A percentile compares a stretch with the other conserved stretches of the same genome.
Conservation (phyloP, 2,888 invertebrate genomes). For the Cryptophagus acutangulus region DNA sequence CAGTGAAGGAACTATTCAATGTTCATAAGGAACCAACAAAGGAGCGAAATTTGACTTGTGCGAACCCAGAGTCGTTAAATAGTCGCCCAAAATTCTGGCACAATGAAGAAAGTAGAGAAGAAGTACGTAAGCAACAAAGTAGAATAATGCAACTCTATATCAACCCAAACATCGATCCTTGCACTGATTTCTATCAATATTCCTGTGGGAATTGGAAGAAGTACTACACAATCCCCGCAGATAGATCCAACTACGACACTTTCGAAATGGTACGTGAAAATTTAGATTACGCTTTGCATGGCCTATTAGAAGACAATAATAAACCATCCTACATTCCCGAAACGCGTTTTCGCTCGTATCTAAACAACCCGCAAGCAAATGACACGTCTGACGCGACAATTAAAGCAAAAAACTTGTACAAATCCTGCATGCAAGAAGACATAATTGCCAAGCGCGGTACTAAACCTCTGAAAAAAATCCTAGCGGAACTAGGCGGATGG, state of each 20-base stretch:
- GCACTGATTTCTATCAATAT: slow-evolving; percentile 78
- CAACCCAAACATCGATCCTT: slow-evolving; percentile 68
- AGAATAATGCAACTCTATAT: slow-evolving; percentile 68
- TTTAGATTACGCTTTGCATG: slow-evolving; percentile 63
- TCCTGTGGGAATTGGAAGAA: slow-evolving; percentile 84
- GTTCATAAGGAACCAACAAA: background rate
- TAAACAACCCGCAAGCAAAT: slow-evolving; percentile 10
- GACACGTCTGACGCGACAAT: slow-evolving; percentile 56
- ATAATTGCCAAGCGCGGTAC: slow-evolving; percentile 59
- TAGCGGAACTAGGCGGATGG: slow-evolving; percentile 82
- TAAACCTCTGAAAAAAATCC: slow-evolving; percentile 63
- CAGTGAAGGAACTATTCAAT: background rate
- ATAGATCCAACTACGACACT: slow-evolving; percentile 83
- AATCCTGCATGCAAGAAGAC: slow-evolving; percentile 79
- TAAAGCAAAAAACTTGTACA: slow-evolving; percentile 80
- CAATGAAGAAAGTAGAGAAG: slow-evolving; percentile 16
- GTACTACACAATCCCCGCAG: slow-evolving; percentile 80
- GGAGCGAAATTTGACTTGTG: background rate
- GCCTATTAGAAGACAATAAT: slow-evolving; percentile 45
- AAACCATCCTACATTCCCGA: slow-evolving; percentile 1
- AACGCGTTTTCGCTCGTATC: slow-evolving; percentile 8
- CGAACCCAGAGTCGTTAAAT: too few relatives aligned
- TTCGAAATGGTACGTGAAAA: slow-evolving; percentile 86
- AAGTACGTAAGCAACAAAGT: slow-evolving; percentile 30
- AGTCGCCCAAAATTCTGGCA: slow-evolving; percentile 18